Evolutionary conservation across 1,140 invertebrate genomes (phyloP), one percentile per base, ranked within the genome.

Genomic region (Nomia melanderi): DNA sequence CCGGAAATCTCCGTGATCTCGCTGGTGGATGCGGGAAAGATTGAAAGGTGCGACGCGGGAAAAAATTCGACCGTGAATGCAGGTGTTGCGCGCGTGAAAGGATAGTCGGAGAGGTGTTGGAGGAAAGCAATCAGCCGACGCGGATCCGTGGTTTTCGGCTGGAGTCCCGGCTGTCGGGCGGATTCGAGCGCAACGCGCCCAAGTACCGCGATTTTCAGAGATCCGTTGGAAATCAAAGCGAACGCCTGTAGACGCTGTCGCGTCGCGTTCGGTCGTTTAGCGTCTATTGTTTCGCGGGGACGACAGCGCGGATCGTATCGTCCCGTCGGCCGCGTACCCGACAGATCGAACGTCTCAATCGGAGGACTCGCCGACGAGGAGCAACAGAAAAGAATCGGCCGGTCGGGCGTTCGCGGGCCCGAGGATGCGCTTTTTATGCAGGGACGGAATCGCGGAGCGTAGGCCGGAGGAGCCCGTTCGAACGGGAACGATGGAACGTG

Each of bases 111-210:
- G 62, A 39, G 79, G 63, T 33, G 56, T 56, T 47, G 54, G 63
- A 57, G 81, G 82, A 87, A 87, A 86, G 82, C 82, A 86, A 87
- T 87, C 84, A 84, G 78, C 75, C 56, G 69, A 79, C 75, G 71
- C 64, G 84, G 84, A 87, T 86, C 81, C 79, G 60, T 63, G 64
- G 78, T 78, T 79, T 87, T 80, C 71, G 57, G 71, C 65, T 57
- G 71, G 65, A 44, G 50, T 60, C 71, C 74, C 56, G 77, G 78
- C 84, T 79, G 86, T 87, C 80, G 75, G 60, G 75, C 83, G 74
- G 73, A 80, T 85, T 86, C 83, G 84, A 82, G 77, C 81, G 76
- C 83, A 79, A 78, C 77, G 56, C 80, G 78, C 78, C 78, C 77
- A 87, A 83, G 66, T 81, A 56, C 63, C 65, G 64, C 63, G 73